Evolutionary conservation across 2,888 invertebrate species (phyloP), one percentile per base, ranked within the genome.

Genomic region (Drosophila longiperda): DNA sequence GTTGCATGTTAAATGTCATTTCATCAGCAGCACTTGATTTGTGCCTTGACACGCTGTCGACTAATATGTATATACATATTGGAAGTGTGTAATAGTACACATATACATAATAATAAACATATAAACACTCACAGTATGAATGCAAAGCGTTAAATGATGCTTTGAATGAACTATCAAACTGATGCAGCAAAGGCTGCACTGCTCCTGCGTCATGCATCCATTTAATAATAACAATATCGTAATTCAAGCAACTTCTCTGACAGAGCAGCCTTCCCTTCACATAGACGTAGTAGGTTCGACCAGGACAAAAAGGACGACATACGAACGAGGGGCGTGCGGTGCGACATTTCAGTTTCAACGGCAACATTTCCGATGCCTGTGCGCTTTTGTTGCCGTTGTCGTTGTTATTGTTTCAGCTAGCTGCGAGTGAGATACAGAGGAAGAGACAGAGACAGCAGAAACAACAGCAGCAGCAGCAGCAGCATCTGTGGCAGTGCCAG

Each of bases 281-380:
- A 85, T 83, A 74, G 79, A 76, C 72, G 64, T 73, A 66, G 64
- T 73, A 66, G 75, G 52, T 64, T 60, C 49, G 45, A 59, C 68
- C 52, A 33, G 62, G 40, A 50, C 60, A 32, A 58, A 36, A 33
- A 62, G 59, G 59, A 64, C 54, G 71, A 58, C 60, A 58, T 59
- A 77, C 74, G 70, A 72, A 74, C 65, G 67, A 57, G 65, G 26
- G 64, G 52, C 71, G 66, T 71, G 82, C 73, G 73, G 74, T 73
- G 84, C 84, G 82, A 91, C 92, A 91, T 90, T 86, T 86, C 91
- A 91, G 91, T 91, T 91, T 92, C 91, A 91, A 91, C 91, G 91
- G 90, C 91, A 92, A 91, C 92, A 91, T 92, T 91, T 91, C 91
- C 91, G 92, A 91, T 91, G 90, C 90, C 90, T 85, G 80, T 73